phyloP scores from a whole-genome alignment of 2,113 vertebrate species.

The Phylloscopus trochilus region DNA sequence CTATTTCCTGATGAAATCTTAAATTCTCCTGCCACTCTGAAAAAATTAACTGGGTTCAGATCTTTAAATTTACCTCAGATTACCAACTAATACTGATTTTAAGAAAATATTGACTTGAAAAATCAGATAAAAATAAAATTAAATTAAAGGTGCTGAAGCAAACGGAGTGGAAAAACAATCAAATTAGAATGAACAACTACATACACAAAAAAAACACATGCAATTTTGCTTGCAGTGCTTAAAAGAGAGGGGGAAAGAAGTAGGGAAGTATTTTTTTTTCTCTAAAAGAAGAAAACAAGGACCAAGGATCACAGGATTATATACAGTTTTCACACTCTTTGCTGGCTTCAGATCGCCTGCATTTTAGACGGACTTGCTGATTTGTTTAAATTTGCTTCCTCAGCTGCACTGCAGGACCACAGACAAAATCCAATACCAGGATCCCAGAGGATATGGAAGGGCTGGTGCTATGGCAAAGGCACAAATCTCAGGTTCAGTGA shows the following conservation, averaged over 20 bases:
- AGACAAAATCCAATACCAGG: not conserved
- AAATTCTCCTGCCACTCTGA: not conserved
- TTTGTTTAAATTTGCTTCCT: not conserved
- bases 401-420: not conserved
- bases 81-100: not conserved
- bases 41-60: not conserved
- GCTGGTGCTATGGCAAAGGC: not conserved
- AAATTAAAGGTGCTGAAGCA: not conserved
- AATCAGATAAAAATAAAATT: not conserved
- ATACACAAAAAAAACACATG: not conserved
- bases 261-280: not conserved
- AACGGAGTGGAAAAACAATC: not conserved
- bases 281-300: not conserved
- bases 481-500: not conserved
- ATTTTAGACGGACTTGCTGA: not conserved
- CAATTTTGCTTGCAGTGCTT: not conserved
- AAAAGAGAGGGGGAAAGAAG: not conserved
- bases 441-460: not conserved
- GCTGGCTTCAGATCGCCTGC: not conserved
- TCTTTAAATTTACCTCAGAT: not conserved
- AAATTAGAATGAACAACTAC: not conserved
- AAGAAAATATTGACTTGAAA: not conserved
- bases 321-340: not conserved
- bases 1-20: not conserved
- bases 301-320: not conserved